A percentile compares a stretch with the other conserved stretches of the same genome.
These are phyloP conservation scores for Neuroterus valhalla DNA, from an alignment of 1,140 invertebrate genomes.

Conservation along the genomic window DNA sequence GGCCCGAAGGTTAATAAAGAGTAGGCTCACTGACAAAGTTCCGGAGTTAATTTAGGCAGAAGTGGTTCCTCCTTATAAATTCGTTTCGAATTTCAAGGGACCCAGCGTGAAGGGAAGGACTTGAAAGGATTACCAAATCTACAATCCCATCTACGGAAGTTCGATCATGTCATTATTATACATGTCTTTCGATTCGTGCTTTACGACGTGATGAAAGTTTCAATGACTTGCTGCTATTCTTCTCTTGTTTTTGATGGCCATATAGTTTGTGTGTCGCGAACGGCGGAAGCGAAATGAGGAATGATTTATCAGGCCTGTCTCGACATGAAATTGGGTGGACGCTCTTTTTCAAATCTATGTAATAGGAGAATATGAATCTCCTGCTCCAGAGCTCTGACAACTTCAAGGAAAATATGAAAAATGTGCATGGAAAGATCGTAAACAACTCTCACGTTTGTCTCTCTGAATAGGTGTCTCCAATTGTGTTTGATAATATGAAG, in stretches of 20 bases:
- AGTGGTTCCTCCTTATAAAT: constrained; percentile 30
- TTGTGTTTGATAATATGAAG: too few relatives aligned
- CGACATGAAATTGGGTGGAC: too few relatives aligned
- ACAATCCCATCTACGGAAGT: neutral
- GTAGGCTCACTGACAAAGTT: constrained; percentile 27
- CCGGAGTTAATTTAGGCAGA: constrained; percentile 14
- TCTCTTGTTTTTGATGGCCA: neutral
- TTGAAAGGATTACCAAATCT: constrained; percentile 20
- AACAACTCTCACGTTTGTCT: too few relatives aligned
- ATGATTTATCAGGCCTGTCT: too few relatives aligned
- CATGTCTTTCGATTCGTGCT: constrained; percentile 14
- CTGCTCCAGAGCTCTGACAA: too few relatives aligned
- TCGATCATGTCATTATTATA: neutral
- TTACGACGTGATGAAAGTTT: constrained; percentile 16
- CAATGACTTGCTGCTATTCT: constrained; percentile 10
- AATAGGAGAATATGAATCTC: too few relatives aligned
- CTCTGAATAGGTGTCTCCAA: too few relatives aligned
- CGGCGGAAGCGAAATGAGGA: too few relatives aligned
- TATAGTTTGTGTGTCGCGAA: too few relatives aligned
- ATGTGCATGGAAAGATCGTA: too few relatives aligned
- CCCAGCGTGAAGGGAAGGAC: constrained; percentile 17
- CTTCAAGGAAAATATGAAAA: too few relatives aligned
- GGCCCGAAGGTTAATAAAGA: constrained; percentile 11
- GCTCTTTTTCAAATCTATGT: too few relatives aligned
- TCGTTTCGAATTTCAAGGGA: neutral